phyloP scores from a whole-genome alignment of 1,140 invertebrate species.

The Propsilocerus akamusi region DNA sequence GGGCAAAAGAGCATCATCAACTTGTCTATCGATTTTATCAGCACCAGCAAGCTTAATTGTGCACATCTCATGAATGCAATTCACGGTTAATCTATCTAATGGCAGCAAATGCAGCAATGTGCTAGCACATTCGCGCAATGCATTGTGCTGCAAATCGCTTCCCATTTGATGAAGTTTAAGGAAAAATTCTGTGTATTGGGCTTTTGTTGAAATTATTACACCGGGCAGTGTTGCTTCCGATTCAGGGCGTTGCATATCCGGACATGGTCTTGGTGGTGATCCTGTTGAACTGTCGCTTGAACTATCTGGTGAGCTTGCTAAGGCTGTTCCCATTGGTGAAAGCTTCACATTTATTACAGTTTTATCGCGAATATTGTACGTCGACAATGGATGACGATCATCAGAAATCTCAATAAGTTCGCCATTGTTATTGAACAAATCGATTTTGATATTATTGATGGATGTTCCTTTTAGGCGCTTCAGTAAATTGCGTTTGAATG shows the following conservation, averaged over 20 bases:
- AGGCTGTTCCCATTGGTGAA: constrained; percentile 56
- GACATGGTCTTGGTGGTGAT: constrained; percentile 64
- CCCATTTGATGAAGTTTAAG: constrained; percentile 81
- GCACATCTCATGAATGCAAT: constrained; percentile 39
- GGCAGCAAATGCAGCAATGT: constrained; percentile 78
- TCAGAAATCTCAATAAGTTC: constrained; percentile 74
- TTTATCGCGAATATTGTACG: constrained; percentile 80
- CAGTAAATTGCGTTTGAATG: constrained; percentile 42
- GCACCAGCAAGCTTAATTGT: constrained; percentile 12
- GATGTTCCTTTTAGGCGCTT: constrained; percentile 48
- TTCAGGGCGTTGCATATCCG: constrained; percentile 42
- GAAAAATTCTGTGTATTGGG: constrained; percentile 70
- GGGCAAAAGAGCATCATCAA: constrained; percentile 30
- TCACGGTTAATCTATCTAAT: constrained; percentile 57
- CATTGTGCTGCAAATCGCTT: constrained; percentile 55
- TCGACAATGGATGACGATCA: constrained; percentile 73
- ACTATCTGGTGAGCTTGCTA: constrained; percentile 62
- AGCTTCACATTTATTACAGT: constrained; percentile 80
- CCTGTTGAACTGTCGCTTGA: constrained; percentile 32
- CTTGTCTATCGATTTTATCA: constrained; percentile 9
- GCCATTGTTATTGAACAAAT: constrained; percentile 69
- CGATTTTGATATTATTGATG: constrained; percentile 61
- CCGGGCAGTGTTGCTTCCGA: constrained; percentile 80
- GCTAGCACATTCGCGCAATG: constrained; percentile 69
- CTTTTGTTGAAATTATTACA: constrained; percentile 63